Evolutionary conservation across 2,888 invertebrate species (phyloP).

Genomic region (Sarcophaga caerulescens): DNA sequence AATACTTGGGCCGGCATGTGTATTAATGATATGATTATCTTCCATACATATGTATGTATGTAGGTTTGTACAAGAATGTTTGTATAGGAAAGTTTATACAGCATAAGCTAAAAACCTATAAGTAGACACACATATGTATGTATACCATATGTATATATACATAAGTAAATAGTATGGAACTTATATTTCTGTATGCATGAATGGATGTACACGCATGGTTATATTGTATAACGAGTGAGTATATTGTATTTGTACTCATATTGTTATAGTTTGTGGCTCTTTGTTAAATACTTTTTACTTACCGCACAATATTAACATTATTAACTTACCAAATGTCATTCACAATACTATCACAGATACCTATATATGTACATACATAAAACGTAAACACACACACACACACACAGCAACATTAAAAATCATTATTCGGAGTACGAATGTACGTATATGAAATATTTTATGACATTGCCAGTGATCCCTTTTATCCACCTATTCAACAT

Average conservation of each 20-base stretch:
- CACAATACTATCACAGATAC: slow-evolving; percentile 2
- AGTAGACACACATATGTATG: neutral
- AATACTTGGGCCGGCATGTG: neutral
- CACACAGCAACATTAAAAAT: neutral
- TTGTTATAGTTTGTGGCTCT: slow-evolving; percentile 36
- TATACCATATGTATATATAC: neutral
- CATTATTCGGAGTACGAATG: neutral
- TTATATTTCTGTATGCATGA: too few species aligned
- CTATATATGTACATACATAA: neutral
- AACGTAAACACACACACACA: neutral
- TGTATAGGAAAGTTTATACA: neutral
- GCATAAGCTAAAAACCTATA: too few species aligned
- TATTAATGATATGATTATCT: neutral
- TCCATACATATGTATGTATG: too few species aligned
- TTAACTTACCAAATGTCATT: slow-evolving; percentile 55
- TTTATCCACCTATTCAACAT: too few species aligned
- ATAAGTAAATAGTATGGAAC: too few species aligned
- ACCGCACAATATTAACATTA: slow-evolving; percentile 55
- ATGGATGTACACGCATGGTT: neutral
- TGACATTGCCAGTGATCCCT: slow-evolving; percentile 15
- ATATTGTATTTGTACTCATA: too few species aligned
- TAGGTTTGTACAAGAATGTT: too few species aligned
- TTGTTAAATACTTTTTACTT: slow-evolving; percentile 54
- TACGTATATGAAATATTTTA: neutral
- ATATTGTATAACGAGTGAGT: slow-evolving; percentile 1